These are phyloP conservation scores for Heliconius melpomene DNA, from an alignment of 1,140 invertebrate species.

Conservation along the genomic window DNA sequence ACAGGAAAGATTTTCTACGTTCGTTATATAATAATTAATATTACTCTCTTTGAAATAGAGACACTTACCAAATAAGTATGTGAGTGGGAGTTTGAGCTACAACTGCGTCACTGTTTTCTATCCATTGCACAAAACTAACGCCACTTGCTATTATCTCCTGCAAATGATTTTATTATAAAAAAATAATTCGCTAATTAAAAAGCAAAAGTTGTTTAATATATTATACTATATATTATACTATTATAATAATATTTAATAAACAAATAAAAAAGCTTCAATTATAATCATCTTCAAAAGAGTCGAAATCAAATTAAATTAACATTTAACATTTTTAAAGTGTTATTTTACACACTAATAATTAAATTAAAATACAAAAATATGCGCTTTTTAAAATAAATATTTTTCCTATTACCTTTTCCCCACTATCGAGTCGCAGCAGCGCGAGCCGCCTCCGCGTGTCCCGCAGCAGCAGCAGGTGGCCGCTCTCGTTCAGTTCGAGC, in stretches of 20 bases:
- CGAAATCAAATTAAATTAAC: too few relatives aligned
- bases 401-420: slow-evolving; percentile 61
- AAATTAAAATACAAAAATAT: too few relatives aligned
- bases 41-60: not conserved
- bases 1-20: too few relatives aligned
- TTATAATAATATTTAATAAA: too few relatives aligned
- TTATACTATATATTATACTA: too few relatives aligned
- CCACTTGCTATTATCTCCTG: slow-evolving; percentile 84
- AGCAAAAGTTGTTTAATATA: too few relatives aligned
- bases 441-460: slow-evolving; percentile 85
- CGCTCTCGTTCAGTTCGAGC: slow-evolving; percentile 98
- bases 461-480: slow-evolving; percentile 92
- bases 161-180: not conserved
- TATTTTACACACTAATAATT: too few relatives aligned
- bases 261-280: too few relatives aligned
- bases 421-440: slow-evolving; percentile 68
- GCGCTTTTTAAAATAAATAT: not conserved
- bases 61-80: slow-evolving; percentile 96
- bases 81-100: slow-evolving; percentile 95
- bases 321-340: too few relatives aligned
- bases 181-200: not conserved
- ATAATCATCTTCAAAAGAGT: not conserved
- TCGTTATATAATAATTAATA: not conserved
- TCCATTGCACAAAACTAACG: slow-evolving; percentile 92
- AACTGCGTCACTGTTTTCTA: slow-evolving; percentile 97